A percentile compares a stretch with the other conserved stretches of the same genome.
Conservation (phyloP, 2,888 invertebrate genomes). For the Rhabditoides inermis region DNA sequence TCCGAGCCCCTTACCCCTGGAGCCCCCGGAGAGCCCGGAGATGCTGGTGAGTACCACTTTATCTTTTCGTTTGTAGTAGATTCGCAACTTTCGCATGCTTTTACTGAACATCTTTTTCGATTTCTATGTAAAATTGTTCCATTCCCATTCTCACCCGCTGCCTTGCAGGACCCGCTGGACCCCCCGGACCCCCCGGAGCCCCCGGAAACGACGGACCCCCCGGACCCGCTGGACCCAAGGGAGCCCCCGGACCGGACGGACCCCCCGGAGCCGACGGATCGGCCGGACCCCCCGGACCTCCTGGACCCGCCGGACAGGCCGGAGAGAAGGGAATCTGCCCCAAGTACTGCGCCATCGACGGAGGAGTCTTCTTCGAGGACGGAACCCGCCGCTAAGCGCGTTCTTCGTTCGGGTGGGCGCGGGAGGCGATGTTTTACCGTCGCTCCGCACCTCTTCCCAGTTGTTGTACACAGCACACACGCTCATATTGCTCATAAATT, state of each 20-base stretch:
- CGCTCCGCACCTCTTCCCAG: constrained; percentile 18
- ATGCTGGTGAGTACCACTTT: constrained; percentile 20
- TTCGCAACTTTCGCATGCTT: too few species aligned
- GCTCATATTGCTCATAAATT: too few species aligned
- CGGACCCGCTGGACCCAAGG: constrained; percentile 40
- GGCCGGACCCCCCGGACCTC: constrained; percentile 37
- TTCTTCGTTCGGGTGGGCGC: too few species aligned
- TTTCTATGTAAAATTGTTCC: too few species aligned
- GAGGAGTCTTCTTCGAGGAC: constrained; percentile 51
- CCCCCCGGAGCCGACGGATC: constrained; percentile 36
- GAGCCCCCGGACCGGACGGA: constrained; percentile 38
- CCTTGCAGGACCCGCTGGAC: constrained; percentile 27
- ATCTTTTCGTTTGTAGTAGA: not conserved
- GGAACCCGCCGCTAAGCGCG: constrained; percentile 44
- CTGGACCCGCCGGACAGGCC: constrained; percentile 33
- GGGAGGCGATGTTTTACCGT: constrained; percentile 20
- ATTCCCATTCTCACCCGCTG: not conserved
- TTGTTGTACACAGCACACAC: too few species aligned
- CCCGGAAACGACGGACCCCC: constrained; percentile 45
- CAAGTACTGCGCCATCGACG: too few species aligned
- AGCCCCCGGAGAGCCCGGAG: constrained; percentile 36
- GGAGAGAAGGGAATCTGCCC: constrained; percentile 43
- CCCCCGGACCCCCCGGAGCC: constrained; percentile 37
- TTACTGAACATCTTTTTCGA: too few species aligned
- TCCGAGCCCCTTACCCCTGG: too few species aligned